Conservation (phyloP, 2,888 invertebrate species). For the Pediacus dermestoides region DNA sequence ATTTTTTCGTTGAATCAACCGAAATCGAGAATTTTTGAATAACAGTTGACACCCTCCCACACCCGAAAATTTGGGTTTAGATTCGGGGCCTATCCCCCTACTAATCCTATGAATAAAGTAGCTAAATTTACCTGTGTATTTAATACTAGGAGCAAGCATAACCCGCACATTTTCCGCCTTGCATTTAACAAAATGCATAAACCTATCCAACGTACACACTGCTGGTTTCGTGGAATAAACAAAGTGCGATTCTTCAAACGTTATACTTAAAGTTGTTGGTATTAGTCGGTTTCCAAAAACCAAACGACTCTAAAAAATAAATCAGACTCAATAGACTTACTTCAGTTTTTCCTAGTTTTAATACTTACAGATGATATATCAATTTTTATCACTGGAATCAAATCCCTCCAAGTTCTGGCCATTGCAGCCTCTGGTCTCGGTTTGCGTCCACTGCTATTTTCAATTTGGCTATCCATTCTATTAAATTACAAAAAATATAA, state of each 20-base stretch:
- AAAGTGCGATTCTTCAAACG: conserved; percentile 90
- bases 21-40: too few relatives aligned
- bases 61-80: too few relatives aligned
- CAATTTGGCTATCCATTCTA: conserved; percentile 14
- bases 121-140: conserved; percentile 69
- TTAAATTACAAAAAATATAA: conserved; percentile 8
- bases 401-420: conserved; percentile 89
- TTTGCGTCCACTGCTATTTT: conserved; percentile 40
- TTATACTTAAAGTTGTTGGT: conserved; percentile 88
- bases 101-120: too few relatives aligned
- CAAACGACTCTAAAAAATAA: conserved; percentile 67
- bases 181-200: conserved; percentile 94
- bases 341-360: too few relatives aligned
- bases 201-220: conserved; percentile 86
- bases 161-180: conserved; percentile 95
- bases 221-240: conserved; percentile 95
- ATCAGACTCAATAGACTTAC: conserved; percentile 5
- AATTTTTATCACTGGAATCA: conserved; percentile 94
- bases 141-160: conserved; percentile 92
- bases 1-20: too few relatives aligned
- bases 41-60: too few relatives aligned
- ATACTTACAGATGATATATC: conserved; percentile 77
- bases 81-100: too few relatives aligned
- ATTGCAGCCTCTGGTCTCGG: conserved; percentile 76
- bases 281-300: conserved; percentile 94